Base-by-base conservation (phyloP, 2,888 invertebrate genomes). In the Sinopyrophorus schimmeli region DNA sequence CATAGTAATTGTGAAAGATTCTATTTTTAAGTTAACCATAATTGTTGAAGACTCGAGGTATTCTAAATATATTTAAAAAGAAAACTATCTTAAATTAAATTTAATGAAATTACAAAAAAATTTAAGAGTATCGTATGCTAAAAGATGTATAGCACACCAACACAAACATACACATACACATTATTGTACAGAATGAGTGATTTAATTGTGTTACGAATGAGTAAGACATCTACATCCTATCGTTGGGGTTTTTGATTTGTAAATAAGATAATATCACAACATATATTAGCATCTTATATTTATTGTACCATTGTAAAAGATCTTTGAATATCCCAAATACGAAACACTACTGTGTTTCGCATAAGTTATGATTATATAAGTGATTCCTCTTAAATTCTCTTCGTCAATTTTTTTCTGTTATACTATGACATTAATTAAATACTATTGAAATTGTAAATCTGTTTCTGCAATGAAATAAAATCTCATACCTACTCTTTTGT, bases 261-360 rank as follows among this genome's bases (percentile, higher is more conserved):
- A 48, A 42, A 48, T 47, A 43, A 43, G 27, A 34, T 35, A 42
- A n/a, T 20, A 26, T 42, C 42, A 37, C 42, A 37, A 23, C 48
- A 42, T 48, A 48, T 48, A 42, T 42, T 48, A 42, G 35, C 34
- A 48, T 48, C 35, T 38, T 38, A 48, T 48, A 48, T 41, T 48
- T 41, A 41, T 48, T 48, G 48, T 48, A 48, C 48, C 34, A 48
- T 42, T 48, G 37, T 48, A 24, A 23, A 46, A 39, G n/a, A 27
- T 20, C 40, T 42, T 18, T 46, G 42, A 26, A 42, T 47, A 35
- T 14, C 27, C 39, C 20, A 23, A 40, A 40, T 40, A 47, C 34
- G 31, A 31, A 37, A 48, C 48, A 48, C 48, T 42, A 42, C 27
- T 26, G 18, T 28, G 48, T 48, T 41, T 48, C 38, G 31, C 31